A percentile compares a stretch with the other conserved stretches of the same genome.
Conservation (phyloP, 2,888 invertebrate species). For the Pyrocoelia pectoralis region DNA sequence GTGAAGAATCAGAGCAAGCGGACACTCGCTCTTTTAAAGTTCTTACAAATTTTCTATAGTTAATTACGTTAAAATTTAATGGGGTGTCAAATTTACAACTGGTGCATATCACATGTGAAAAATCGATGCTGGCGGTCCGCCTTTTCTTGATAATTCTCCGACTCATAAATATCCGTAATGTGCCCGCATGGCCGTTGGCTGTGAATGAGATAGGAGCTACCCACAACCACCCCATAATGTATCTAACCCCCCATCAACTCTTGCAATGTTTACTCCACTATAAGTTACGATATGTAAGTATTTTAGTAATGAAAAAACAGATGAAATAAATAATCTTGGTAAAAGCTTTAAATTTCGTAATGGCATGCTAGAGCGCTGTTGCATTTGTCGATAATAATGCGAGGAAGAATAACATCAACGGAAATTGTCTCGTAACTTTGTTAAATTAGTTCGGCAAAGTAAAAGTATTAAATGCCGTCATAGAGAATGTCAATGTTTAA, state of each 20-base stretch:
- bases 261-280: conserved; percentile 43
- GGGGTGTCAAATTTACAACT: conserved; percentile 38
- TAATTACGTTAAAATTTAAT: conserved; percentile 34
- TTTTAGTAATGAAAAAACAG: conserved; percentile 11
- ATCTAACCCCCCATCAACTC: conserved; percentile 34
- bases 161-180: conserved; percentile 60
- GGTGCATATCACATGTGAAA: conserved; percentile 54
- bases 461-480: too few species aligned
- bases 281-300: conserved; percentile 38
- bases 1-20: too few species aligned
- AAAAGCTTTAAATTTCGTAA: not conserved
- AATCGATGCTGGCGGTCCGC: conserved; percentile 59
- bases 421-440: too few species aligned
- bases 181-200: conserved; percentile 59
- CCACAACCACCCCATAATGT: conserved; percentile 42
- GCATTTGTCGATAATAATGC: too few species aligned
- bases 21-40: not conserved
- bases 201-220: conserved; percentile 57
- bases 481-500: too few species aligned
- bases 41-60: conserved; percentile 12
- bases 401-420: too few species aligned
- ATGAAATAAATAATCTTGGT: not conserved
- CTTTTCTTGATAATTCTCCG: conserved; percentile 58
- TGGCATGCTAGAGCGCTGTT: not conserved
- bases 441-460: too few species aligned